A percentile compares a stretch with the other conserved stretches of the same genome.
Evolutionary conservation across 1,140 invertebrate genomes (phyloP).

Genomic region (Carcinoscorpius rotundicauda): DNA sequence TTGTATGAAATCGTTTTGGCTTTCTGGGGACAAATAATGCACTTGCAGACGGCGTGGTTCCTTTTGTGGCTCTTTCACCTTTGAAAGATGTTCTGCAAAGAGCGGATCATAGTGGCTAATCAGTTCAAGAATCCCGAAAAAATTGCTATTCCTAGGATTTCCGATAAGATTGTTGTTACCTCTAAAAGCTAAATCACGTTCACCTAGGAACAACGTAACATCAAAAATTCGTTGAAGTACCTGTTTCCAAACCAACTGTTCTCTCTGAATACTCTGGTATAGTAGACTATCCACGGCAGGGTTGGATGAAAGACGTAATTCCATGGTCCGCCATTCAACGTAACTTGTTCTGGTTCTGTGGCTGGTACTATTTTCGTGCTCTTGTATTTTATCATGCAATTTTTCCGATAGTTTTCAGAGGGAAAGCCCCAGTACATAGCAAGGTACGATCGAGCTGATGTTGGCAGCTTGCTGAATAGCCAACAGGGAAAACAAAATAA

Average conservation of each 20-base stretch:
- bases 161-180: neutral
- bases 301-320: no score
- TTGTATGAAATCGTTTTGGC: neutral
- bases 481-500: no score
- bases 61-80: neutral
- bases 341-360: no score
- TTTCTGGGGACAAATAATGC: neutral
- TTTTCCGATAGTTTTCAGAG: no score
- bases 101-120: neutral
- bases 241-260: neutral
- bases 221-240: neutral
- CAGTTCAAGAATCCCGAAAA: neutral
- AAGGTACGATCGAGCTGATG: no score
- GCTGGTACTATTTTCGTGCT: no score
- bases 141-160: neutral
- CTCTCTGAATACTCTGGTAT: no score
- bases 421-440: no score
- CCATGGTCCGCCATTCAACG: no score
- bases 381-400: no score
- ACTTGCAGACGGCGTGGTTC: neutral
- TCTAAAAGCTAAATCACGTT: neutral
- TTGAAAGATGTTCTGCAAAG: neutral
- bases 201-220: neutral
- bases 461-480: no score
- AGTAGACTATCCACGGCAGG: no score